Base-by-base conservation (phyloP, 2,888 invertebrate genomes). In the Lucinisca nassula region DNA sequence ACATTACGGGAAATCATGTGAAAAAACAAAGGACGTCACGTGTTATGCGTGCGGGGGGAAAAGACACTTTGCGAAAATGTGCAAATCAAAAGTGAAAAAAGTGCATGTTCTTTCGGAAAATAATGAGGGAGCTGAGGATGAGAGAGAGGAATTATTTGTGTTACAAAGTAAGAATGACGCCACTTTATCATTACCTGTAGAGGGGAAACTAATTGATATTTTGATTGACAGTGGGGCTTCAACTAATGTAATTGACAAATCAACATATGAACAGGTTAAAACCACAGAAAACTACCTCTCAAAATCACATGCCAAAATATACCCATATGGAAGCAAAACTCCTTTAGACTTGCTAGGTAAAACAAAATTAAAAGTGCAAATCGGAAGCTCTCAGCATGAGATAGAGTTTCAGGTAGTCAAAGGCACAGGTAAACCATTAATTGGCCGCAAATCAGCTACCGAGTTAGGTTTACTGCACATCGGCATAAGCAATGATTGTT, bases 191-290 rank as follows among this genome's bases (percentile, higher is more conserved):
- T 61, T 61, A 61, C 61, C 61, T 61, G 24, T 61, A 61, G 8
- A 61, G 17, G 61, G 61, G 30, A 61, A 61, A 61, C 30, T 61
- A 27, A 30, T 30, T 30, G 30, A 61, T 61, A 30, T 61, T 61
- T 61, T 61, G 61, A 61, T 61, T 61, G 61, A 61, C 61, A 61
- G 61, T 21, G 30, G 61, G 61, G 61, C 61, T 27, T 61, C 61
- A 27, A 61, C 61, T 61, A 61, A 61, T 8, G 61, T 61, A 6
- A 61, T 61, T 61, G 61, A 24, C 61, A 61, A 61, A 30, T 24
- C 61, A 61, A n/a, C n/a, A n/a, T n/a, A n/a, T n/a, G n/a, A n/a
- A n/a, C n/a, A n/a, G n/a, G n/a, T n/a, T 30, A 17, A 30, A 17
- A n/a, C n/a, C n/a, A n/a, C n/a, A n/a, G n/a, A n/a, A n/a, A n/a